Percentiles rank a stretch among this genome's conserved stretches.
Conservation (phyloP, 2,797 vertebrate genomes). For the Ctenopoma multispine region DNA sequence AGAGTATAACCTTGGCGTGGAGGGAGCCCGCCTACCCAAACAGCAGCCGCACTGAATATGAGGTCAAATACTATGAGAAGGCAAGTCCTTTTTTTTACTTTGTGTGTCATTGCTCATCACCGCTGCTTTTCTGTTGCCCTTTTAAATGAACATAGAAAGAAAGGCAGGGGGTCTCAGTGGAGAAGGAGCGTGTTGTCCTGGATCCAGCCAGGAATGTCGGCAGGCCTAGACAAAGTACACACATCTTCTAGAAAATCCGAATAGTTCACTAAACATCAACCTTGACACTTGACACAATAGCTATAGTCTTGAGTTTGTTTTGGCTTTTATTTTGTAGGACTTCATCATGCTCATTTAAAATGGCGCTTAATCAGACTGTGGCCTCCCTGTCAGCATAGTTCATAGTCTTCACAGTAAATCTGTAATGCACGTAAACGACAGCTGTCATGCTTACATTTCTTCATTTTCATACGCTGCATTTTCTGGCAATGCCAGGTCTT, state of each 20-base stretch:
- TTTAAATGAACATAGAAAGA: not conserved
- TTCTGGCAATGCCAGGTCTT: slow-evolving; percentile 40
- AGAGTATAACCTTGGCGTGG: slow-evolving; percentile 92
- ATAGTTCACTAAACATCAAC: no score
- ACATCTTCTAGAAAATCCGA: no score
- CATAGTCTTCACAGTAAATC: slow-evolving; percentile 52
- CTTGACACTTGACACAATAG: no score
- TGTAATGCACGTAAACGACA: slow-evolving; percentile 56
- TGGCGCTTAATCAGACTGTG: slow-evolving; percentile 40
- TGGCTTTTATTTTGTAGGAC: slow-evolving; percentile 34
- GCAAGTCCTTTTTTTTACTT: slow-evolving; percentile 69
- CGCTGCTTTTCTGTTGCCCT: not conserved
- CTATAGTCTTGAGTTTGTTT: slow-evolving; percentile 13
- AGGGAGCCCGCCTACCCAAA: slow-evolving; percentile 84
- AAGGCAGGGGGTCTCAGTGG: no score
- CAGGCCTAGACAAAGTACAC: no score
- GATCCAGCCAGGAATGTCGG: no score
- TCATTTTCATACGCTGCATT: slow-evolving; percentile 40
- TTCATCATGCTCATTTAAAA: slow-evolving; percentile 45
- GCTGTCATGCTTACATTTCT: slow-evolving; percentile 44
- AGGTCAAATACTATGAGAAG: slow-evolving; percentile 97
- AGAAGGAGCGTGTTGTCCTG: no score
- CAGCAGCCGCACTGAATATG: slow-evolving; percentile 90
- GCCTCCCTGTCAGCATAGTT: slow-evolving; percentile 21
- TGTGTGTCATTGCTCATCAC: not conserved